Evolutionary conservation across 1,140 invertebrate species (phyloP), one percentile per base, ranked within the genome.

Genomic region (Nomia melanderi): DNA sequence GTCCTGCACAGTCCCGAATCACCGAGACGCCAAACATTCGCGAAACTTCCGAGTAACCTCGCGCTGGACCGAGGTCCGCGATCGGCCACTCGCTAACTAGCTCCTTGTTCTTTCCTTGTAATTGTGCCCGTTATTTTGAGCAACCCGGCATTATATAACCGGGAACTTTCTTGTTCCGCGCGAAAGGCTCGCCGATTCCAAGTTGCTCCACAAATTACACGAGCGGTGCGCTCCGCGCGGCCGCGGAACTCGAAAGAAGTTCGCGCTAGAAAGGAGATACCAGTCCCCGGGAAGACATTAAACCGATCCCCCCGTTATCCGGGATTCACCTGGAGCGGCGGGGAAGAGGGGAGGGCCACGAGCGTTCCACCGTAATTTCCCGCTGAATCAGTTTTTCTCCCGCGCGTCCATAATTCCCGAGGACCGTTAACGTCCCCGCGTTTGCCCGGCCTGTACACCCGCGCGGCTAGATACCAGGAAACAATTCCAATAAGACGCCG

Each of bases 401-500:
- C 27, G 11, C 27, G 6, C 27, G 27, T 20, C 29, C 6, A 62
- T 4, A 25, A 36, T 39, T n/a, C 9, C 7, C n/a, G 20, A 36
- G 47, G 47, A 50, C 5, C n/a, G 33, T 62, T 41, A 39, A 14
- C 59, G 11, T 14, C 20, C n/a, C 20, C 27, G 27, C n/a, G 47
- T 50, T 62, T 36, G 11, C 29, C 14, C 25, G 6, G n/a, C 23
- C 31, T 17, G 17, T 29, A 39, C 36, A 41, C 33, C n/a, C n/a
- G n/a, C n/a, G n/a, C 54, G 6, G 23, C 17, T 2, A 4, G 25
- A 23, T 36, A 29, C 14, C 27, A 20, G 20, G 73, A 75, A 75
- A 75, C 64, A 75, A 76, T 69, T 76, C 65, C 65, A 69, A 76
- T 76, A 76, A 70, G 67, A 70, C 67, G 44, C n/a, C 59, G 67